A percentile compares a stretch with the other conserved stretches of the same genome.
Evolutionary conservation across 2,888 invertebrate genomes (phyloP).

Genomic region (Synergus gifuensis): DNA sequence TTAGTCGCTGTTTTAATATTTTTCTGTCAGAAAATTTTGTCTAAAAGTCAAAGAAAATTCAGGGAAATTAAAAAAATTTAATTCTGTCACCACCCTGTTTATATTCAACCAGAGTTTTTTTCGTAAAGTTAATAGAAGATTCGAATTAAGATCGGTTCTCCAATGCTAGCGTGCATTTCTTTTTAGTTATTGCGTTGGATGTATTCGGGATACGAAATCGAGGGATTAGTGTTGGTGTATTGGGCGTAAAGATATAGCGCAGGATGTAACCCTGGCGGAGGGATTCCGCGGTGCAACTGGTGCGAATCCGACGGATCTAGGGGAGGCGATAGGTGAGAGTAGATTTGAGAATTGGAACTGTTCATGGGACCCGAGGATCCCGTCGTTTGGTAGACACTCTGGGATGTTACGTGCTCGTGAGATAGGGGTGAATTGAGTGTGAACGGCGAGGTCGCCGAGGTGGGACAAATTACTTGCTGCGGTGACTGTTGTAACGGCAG

Average conservation of each 20-base stretch:
- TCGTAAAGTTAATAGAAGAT: neutral
- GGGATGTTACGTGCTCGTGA: slow-evolving; percentile 63
- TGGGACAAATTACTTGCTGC: slow-evolving; percentile 69
- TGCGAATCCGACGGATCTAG: slow-evolving; percentile 62
- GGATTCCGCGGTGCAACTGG: slow-evolving; percentile 66
- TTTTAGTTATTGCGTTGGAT: slow-evolving; percentile 72
- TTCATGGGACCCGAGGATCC: slow-evolving; percentile 64
- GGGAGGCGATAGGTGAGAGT: slow-evolving; percentile 65
- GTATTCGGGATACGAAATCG: slow-evolving; percentile 75
- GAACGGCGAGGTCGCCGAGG: slow-evolving; percentile 66
- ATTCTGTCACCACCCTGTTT: too few species aligned
- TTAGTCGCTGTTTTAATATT: too few species aligned
- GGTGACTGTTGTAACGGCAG: slow-evolving; percentile 62
- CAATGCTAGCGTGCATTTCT: slow-evolving; percentile 57
- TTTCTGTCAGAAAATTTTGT: too few species aligned
- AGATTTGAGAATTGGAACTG: slow-evolving; percentile 63
- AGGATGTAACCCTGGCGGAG: slow-evolving; percentile 73
- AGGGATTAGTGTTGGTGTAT: slow-evolving; percentile 71
- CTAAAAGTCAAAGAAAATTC: too few species aligned
- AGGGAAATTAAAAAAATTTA: too few species aligned
- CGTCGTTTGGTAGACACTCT: slow-evolving; percentile 74
- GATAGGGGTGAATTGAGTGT: slow-evolving; percentile 58
- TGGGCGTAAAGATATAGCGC: slow-evolving; percentile 76
- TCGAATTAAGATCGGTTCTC: slow-evolving; percentile 23
- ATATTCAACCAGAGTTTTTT: neutral